A percentile compares a stretch with the other conserved stretches of the same genome.
These are phyloP conservation scores for Eira barbara DNA, from an alignment of 2,113 vertebrate species.

Conservation along the genomic window DNA sequence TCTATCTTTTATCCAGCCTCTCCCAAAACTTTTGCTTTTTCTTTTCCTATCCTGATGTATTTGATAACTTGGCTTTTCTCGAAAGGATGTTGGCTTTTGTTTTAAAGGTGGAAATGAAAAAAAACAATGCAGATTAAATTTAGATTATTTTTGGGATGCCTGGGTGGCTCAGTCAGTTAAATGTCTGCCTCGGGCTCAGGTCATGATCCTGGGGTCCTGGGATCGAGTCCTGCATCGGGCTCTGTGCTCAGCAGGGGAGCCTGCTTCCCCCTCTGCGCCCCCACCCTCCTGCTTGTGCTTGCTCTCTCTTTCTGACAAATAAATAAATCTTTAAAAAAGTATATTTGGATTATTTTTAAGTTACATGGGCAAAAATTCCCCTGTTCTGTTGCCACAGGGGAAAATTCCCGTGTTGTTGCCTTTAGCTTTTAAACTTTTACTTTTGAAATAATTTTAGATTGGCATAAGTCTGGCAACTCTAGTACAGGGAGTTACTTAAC, in stretches of 20 bases:
- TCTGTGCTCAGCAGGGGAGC: neutral
- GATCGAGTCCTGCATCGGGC: neutral
- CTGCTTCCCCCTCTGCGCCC: neutral
- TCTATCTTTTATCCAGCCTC: neutral
- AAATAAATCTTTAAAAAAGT: neutral
- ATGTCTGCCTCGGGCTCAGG: neutral
- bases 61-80: neutral
- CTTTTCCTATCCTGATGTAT: neutral
- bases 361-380: neutral
- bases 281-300: too few relatives aligned
- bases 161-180: neutral
- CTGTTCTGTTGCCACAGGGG: neutral
- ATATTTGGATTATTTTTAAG: neutral
- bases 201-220: neutral
- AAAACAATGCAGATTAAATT: neutral
- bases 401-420: neutral
- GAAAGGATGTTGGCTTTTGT: neutral
- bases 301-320: neutral
- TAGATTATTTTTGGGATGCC: neutral
- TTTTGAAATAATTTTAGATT: neutral
- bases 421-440: neutral
- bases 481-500: neutral
- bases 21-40: neutral
- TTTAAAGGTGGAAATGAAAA: slow-evolving; percentile 1
- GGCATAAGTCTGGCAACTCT: neutral